Conservation (phyloP, 2,888 invertebrate species). For the Pinctada fucata region DNA sequence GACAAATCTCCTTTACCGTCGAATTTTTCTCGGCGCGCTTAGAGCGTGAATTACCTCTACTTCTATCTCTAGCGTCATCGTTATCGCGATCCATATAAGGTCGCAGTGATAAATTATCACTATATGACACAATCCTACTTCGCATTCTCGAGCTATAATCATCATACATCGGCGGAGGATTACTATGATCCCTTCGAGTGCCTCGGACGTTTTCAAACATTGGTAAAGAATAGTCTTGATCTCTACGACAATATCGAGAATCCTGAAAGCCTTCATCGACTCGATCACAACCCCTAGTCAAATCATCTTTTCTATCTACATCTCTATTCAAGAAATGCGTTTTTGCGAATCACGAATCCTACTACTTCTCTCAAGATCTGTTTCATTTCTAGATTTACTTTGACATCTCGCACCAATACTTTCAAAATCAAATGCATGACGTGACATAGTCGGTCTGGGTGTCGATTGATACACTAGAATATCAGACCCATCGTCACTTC, state of each 20-base stretch:
- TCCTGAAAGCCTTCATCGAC: neutral
- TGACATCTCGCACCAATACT: neutral
- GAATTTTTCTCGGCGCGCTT: neutral
- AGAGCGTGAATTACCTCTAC: neutral
- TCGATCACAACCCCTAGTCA: neutral
- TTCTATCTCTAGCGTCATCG: neutral
- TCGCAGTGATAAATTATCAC: neutral
- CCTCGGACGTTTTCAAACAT: neutral
- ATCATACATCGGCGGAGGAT: neutral
- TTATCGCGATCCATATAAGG: too few relatives aligned
- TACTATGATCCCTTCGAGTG: too few relatives aligned
- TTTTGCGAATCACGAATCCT: neutral
- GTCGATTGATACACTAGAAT: neutral
- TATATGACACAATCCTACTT: neutral
- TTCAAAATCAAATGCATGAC: neutral
- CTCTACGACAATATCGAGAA: neutral
- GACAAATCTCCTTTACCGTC: slow-evolving; percentile 2
- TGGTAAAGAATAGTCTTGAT: neutral
- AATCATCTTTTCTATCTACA: neutral
- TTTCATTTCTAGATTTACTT: neutral
- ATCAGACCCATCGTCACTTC: neutral
- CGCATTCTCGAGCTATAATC: neutral
- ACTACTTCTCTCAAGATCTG: neutral
- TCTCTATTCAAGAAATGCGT: too few relatives aligned
- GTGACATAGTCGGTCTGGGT: neutral